Evolutionary conservation across 2,888 invertebrate genomes (phyloP), one percentile per base, ranked within the genome.

Genomic region (Aromia moschata): DNA sequence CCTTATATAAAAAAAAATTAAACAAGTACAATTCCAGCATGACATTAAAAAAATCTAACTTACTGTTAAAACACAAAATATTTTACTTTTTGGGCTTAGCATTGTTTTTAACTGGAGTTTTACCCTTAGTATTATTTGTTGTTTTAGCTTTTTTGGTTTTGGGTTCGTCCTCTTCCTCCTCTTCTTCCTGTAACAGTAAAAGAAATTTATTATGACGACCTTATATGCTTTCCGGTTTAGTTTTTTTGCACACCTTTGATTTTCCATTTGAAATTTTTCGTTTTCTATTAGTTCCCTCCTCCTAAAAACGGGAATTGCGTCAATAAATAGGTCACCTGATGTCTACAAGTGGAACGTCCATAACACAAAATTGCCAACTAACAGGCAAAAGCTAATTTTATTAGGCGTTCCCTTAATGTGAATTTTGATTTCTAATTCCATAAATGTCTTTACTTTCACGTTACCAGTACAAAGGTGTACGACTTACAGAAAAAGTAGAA

Each of bases 81-180:
- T 62, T 67, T 81, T 83, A 84, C 81, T 90, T 89, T 82, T 89
- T 89, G 85, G 90, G 90, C 80, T 88, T 87, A 72, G 71, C 69
- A 58, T 75, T 77, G 65, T 78, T 80, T 71, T 80, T 84, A 70
- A 87, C 86, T 57, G 87, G 83, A 58, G 85, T 83, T 82, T 89
- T 89, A 75, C 87, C 89, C 82, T 89, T 89, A 81, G 87, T 87
- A 74, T 87, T 88, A 81, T 87, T 88, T 80, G 89, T 82, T 83
- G 90, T 90, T 80, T 88, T 86, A 77, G 90, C 89, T 82, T 92
- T 92, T 81, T 88, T 89, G 64, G 72, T 72, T 82, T 92, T 91
- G 72, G 91, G 89, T 80, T 89, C 89, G 36, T 89, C 90, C 15
- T 91, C 91, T 63, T 91, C 91, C 15, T 89, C 89, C 54, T 89